Base-by-base conservation (phyloP, 2,797 vertebrate species). In the Anguilla megastoma region DNA sequence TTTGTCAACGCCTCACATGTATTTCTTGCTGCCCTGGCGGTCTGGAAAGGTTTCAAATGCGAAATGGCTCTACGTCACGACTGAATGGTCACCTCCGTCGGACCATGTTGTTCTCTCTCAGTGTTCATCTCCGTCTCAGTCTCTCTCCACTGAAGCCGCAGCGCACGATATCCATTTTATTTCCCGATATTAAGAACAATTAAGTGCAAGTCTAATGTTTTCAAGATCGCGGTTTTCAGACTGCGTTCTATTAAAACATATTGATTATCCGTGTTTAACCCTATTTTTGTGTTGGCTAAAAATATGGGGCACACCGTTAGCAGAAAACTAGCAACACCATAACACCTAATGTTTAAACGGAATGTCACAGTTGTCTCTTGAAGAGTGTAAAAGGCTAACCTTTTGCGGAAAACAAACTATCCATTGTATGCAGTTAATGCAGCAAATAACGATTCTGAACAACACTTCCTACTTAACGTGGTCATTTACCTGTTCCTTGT, bases 401-500 rank as follows among this genome's bases (percentile, higher is more conserved):
- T 18, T 79, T 18, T 21, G 74, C 12, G 36, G 79, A 82, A 10
- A 24, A 50, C 6, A 50, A 48, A 82, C 21, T 45, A 48, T 45
- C 36, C 36, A 12, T 74, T 74, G 12, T 50, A 50, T 50, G 45
- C 24, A n/a, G 7, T 24, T n/a, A 50, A 82, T 82, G 9, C 6
- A 80, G n/a, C 45, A n/a, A 50, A 7, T 48, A 24, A 50, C 6
- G 63, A 9, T 9, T 69, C 63, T 69, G n/a, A 27, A n/a, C 27
- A 69, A 50, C 45, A 24, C 10, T 48, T 79, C 36, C 4, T 86
- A 83, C 3, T n/a, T n/a, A 60, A 82, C 27, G 50, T 76, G 54
- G 54, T 45, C n/a, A 79, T 48, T 93, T 93, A 95, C 95, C 94
- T 94, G 92, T 88, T 63, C 74, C 89, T 54, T 82, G 89, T 86